Evolutionary conservation across 2,797 vertebrate species (phyloP), one percentile per base, ranked within the genome.

Genomic region (Danio jaintianensis): DNA sequence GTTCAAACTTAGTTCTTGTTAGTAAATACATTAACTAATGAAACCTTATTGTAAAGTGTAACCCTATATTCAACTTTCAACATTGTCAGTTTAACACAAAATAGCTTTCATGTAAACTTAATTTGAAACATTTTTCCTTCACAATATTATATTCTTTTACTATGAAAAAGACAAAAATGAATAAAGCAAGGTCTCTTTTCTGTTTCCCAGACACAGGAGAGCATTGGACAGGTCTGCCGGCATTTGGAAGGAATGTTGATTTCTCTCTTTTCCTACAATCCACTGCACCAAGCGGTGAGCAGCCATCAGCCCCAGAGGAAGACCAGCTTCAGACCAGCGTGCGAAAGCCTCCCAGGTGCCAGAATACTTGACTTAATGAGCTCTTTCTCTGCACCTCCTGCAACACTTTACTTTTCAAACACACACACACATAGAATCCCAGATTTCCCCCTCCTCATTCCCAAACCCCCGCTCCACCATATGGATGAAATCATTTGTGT

Each of bases 401-500:
- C 72, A 79, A 63, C 43, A 43, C 91, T 43, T 74, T 42, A 11
- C 63, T 61, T 45, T 50, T 47, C 50, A 69, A 72, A 75, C 68
- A 59, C 48, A 18, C 58, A 42, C 15, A 36, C 15, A 16, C n/a
- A 70, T 5, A 36, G 22, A 52, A 47, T 6, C 72, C 13, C 38
- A 90, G 89, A 86, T n/a, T 22, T 70, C 18, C 83, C 81, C 81
- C 29, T 29, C 15, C 80, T 83, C 62, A 79, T 84, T 88, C 84
- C 84, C 85, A 85, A 78, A 29, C 71, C 45, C 11, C 45, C 16
- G 22, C 42, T 77, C 80, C 73, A 81, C 93, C 92, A 93, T 93
- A 92, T 92, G 92, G 88, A 89, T 88, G 72, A 89, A 90, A 92
- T 90, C 91, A 91, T 89, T 91, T 91, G 90, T 66, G 81, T 76